These are phyloP conservation scores for Xyliphius kryptos DNA, from an alignment of 2,113 vertebrate species.

Conservation along the genomic window DNA sequence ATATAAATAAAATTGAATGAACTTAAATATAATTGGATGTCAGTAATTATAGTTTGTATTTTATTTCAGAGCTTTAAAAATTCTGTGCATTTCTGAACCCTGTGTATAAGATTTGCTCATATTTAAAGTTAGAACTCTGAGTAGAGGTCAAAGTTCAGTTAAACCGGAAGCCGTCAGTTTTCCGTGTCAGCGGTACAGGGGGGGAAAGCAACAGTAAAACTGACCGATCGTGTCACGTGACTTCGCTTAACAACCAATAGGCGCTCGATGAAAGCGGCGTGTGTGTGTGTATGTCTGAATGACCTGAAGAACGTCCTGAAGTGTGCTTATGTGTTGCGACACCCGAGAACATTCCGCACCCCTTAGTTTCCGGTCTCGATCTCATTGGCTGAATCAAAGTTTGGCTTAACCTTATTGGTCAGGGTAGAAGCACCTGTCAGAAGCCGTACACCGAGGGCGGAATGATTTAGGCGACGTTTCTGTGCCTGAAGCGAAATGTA, in stretches of 20 bases:
- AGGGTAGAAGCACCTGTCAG: neutral
- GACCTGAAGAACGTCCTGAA: conserved; percentile 28
- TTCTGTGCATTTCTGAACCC: too few relatives aligned
- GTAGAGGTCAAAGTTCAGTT: too few relatives aligned
- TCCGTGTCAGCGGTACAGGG: too few relatives aligned
- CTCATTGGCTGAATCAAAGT: neutral
- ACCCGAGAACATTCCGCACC: neutral
- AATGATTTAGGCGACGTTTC: neutral
- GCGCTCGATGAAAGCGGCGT: conserved; percentile 1
- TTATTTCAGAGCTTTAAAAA: too few relatives aligned
- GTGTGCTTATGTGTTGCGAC: neutral
- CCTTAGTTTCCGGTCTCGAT: neutral
- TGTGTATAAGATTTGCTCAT: too few relatives aligned
- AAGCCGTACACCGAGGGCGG: neutral
- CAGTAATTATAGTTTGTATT: too few relatives aligned
- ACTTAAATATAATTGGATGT: too few relatives aligned
- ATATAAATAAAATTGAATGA: too few relatives aligned
- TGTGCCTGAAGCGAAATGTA: neutral
- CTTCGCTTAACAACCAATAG: conserved; percentile 6
- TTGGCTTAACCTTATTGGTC: neutral
- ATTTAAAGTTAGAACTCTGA: too few relatives aligned
- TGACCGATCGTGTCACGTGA: too few relatives aligned
- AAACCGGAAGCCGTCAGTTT: too few relatives aligned
- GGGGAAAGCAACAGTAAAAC: too few relatives aligned
- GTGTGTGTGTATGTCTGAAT: neutral